Conservation (phyloP, 2,888 invertebrate species). For the Yponomeuta sedellus region DNA sequence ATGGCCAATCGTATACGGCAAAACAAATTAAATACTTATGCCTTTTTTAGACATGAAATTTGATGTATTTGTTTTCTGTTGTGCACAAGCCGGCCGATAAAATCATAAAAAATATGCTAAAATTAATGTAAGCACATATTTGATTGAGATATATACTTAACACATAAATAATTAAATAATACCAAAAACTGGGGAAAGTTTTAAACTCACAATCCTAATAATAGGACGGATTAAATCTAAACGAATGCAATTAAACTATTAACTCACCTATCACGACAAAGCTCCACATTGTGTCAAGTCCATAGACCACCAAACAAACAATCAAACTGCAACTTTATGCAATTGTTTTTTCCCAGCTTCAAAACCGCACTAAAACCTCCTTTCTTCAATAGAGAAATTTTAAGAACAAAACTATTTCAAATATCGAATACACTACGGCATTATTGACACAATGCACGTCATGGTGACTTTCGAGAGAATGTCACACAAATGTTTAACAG, state of each 20-base stretch:
- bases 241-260: neutral
- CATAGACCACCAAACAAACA: constrained; percentile 5
- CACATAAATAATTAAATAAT: too few relatives aligned
- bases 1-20: too few relatives aligned
- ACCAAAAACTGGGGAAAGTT: too few relatives aligned
- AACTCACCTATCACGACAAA: constrained; percentile 15
- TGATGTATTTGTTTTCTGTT: too few relatives aligned
- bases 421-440: constrained; percentile 4
- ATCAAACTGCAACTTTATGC: neutral
- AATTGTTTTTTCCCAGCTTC: neutral
- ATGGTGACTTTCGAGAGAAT: constrained; percentile 2
- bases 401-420: neutral
- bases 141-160: too few relatives aligned
- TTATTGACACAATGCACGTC: neutral
- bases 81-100: too few relatives aligned
- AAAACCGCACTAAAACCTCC: constrained; percentile 1
- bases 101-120: too few relatives aligned
- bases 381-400: neutral
- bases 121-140: too few relatives aligned
- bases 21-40: too few relatives aligned
- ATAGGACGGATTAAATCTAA: too few relatives aligned
- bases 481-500: constrained; percentile 1
- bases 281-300: constrained; percentile 18
- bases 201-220: too few relatives aligned
- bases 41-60: too few relatives aligned